These are phyloP conservation scores for Carcinoscorpius rotundicauda DNA, from an alignment of 1,140 invertebrate genomes.

Conservation along the genomic window DNA sequence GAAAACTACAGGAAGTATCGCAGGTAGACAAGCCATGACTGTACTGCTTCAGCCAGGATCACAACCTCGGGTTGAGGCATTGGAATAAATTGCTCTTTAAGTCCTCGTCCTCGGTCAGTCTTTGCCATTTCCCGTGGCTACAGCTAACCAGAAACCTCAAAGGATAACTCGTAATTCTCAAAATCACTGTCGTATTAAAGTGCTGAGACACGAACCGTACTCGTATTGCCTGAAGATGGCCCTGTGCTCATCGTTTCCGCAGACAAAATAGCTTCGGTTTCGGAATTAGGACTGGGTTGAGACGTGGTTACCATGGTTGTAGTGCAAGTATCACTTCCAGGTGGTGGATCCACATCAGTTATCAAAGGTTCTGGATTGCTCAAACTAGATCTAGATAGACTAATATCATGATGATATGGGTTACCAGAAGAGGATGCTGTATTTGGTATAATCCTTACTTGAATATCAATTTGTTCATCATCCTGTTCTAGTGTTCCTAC, in stretches of 20 bases:
- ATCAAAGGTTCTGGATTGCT: neutral
- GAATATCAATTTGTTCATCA: slow-evolving; percentile 2
- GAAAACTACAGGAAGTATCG: too few species aligned
- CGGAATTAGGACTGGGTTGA: neutral
- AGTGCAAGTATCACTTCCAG: neutral
- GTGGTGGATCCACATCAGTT: neutral
- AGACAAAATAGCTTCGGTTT: slow-evolving; percentile 1
- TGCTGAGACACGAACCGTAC: slow-evolving; percentile 1
- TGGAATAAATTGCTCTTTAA: too few species aligned
- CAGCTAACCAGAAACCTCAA: too few species aligned
- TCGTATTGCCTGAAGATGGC: slow-evolving; percentile 1
- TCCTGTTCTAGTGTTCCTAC: slow-evolving; percentile 14
- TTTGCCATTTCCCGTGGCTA: too few species aligned
- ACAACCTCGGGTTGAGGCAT: too few species aligned
- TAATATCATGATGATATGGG: neutral
- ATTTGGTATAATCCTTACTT: neutral
- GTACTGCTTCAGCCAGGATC: too few species aligned
- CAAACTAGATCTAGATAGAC: neutral
- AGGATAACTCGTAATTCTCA: too few species aligned
- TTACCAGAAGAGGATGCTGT: neutral
- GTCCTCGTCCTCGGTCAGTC: too few species aligned
- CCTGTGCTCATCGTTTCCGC: neutral
- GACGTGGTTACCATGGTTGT: neutral
- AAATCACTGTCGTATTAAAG: neutral
- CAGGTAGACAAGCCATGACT: too few species aligned